Conservation (phyloP, 2,113 vertebrate genomes). For the Conger conger region DNA sequence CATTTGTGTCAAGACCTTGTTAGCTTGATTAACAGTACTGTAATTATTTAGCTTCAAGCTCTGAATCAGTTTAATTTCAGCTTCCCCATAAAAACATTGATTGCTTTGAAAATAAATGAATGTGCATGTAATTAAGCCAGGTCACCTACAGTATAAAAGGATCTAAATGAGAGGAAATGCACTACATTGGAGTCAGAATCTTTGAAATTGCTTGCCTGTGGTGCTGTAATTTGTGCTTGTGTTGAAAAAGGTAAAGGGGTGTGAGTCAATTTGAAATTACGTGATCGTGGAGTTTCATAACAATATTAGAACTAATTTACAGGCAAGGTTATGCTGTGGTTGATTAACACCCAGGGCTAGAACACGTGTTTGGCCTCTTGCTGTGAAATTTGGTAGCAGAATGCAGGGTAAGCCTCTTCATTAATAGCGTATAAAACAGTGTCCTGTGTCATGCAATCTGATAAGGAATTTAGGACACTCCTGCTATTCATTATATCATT, state of each 20-base stretch:
- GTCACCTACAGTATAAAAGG: neutral
- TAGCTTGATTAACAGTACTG: neutral
- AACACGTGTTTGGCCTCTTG: neutral
- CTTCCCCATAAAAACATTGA: neutral
- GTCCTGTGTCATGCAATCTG: neutral
- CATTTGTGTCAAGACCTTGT: neutral
- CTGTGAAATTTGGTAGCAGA: neutral
- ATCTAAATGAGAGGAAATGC: neutral
- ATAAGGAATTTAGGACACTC: neutral
- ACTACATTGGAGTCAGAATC: neutral
- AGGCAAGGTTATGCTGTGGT: neutral
- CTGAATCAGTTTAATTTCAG: neutral
- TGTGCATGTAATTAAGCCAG: neutral
- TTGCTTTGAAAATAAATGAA: neutral
- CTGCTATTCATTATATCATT: no score
- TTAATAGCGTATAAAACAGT: neutral
- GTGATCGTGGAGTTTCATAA: neutral
- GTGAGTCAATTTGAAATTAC: neutral
- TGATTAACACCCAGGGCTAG: neutral
- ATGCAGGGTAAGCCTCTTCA: neutral
- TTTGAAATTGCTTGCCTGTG: neutral
- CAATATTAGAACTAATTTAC: neutral
- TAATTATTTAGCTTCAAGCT: neutral
- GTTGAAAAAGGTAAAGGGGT: neutral
- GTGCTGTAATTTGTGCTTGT: neutral